phyloP scores from a whole-genome alignment of 2,113 vertebrate species.

The Anoplopoma fimbria region DNA sequence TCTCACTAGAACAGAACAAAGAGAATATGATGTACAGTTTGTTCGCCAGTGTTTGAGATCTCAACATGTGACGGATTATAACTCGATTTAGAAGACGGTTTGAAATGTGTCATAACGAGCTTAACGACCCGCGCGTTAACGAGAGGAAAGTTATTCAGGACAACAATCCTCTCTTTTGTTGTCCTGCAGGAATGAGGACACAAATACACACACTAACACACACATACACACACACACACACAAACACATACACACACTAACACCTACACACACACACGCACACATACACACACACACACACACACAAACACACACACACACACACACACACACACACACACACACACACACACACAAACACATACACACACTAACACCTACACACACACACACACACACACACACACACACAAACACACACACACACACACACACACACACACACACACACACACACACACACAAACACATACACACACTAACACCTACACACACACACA shows the following conservation, averaged over 20 bases:
- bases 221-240: background rate
- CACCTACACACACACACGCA: background rate
- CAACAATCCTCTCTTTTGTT: constrained; percentile 25
- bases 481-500: constrained; percentile 14
- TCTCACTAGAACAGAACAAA: background rate
- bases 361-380: too few relatives aligned
- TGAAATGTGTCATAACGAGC: background rate
- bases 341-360: too few relatives aligned
- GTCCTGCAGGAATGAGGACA: background rate
- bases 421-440: too few relatives aligned
- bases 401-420: background rate
- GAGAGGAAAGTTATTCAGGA: background rate
- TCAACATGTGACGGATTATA: background rate
- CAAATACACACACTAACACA: background rate
- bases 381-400: constrained; percentile 9
- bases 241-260: too few relatives aligned
- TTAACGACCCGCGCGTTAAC: constrained; percentile 1
- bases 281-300: too few relatives aligned
- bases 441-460: constrained; percentile 10
- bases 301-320: constrained; percentile 8
- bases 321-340: background rate
- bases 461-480: background rate
- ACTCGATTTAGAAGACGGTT: background rate
- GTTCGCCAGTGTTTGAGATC: background rate
- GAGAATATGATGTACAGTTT: background rate